Evolutionary conservation across 2,888 invertebrate genomes (phyloP), one percentile per base, ranked within the genome.

Genomic region (Parasteatoda lunata): DNA sequence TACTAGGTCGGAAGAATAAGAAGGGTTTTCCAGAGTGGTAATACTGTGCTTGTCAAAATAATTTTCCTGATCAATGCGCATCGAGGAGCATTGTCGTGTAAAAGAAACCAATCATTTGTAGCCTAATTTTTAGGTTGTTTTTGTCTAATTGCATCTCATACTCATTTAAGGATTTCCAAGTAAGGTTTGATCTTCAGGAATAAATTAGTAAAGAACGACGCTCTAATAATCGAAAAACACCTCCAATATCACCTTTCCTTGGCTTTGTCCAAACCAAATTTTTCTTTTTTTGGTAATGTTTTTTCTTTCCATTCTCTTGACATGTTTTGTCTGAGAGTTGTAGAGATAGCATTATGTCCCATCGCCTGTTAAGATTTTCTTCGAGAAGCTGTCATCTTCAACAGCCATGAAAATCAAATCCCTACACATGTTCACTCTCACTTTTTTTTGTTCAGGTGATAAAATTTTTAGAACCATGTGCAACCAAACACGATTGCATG

Each of bases 331-430:
- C 9, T 7, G 8, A 7, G 59, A 7, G n/a, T 59, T n/a, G 9
- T 59, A 59, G 4, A 59, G 8, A 7, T 8, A 59, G 11, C 11
- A 54, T 0, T 9, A 59, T 11, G 13, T 59, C 59, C 8, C 59
- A 77, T 77, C 77, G 68, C 77, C 49, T 69, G 30, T 66, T 9
- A 49, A 11, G n/a, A 66, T 77, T 66, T 66, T 77, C 51, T 66
- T 77, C 1, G 68, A 69, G 77, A 77, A 59, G n/a, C 54, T 76
- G n/a, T 66, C 13, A 30, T 68, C 30, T 77, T 52, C 51, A 77
- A 51, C 77, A 68, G 49, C 52, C 15, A 77, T 77, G 52, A 68
- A 3, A 52, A 77, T 77, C 9, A 77, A 30, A 30, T 51, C 30
- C 13, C 64, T 47, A 47, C 30, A 48, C 64, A 64, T 64, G 64